Evolutionary conservation across 2,797 vertebrate species (phyloP).

Genomic region (Lutjanus argentimaculatus): DNA sequence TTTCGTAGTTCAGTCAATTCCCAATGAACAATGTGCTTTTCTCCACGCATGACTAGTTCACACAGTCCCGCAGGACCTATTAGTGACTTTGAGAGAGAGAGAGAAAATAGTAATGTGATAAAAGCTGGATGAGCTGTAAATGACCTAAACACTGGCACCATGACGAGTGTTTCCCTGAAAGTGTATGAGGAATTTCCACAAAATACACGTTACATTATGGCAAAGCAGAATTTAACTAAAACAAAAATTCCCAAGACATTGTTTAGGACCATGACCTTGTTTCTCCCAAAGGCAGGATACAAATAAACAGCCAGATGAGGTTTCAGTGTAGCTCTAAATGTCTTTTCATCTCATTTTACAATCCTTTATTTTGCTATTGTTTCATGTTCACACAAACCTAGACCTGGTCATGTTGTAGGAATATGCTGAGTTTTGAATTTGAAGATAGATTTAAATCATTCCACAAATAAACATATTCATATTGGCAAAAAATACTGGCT

Average conservation of each 20-base stretch:
- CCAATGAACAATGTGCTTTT: slow-evolving; percentile 38
- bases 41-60: slow-evolving; percentile 42
- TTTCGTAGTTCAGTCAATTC: slow-evolving; percentile 52
- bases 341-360: not conserved
- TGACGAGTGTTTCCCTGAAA: slow-evolving; percentile 15
- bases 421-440: not conserved
- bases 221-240: slow-evolving; percentile 5
- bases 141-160: slow-evolving; percentile 40
- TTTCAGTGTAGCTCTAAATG: not conserved
- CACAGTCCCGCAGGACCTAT: slow-evolving; percentile 29
- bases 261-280: not conserved
- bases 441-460: not conserved
- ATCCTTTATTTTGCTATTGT: not conserved
- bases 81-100: slow-evolving; percentile 3
- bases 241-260: not conserved
- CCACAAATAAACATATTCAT: not conserved
- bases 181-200: not conserved
- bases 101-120: slow-evolving; percentile 12
- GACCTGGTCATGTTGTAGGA: not conserved
- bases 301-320: slow-evolving; percentile 4
- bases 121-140: slow-evolving; percentile 49
- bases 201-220: not conserved
- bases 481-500: not conserved
- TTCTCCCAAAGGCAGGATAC: not conserved
- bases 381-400: not conserved